phyloP scores from a whole-genome alignment of 1,140 invertebrate species.

The Orussus abietinus region DNA sequence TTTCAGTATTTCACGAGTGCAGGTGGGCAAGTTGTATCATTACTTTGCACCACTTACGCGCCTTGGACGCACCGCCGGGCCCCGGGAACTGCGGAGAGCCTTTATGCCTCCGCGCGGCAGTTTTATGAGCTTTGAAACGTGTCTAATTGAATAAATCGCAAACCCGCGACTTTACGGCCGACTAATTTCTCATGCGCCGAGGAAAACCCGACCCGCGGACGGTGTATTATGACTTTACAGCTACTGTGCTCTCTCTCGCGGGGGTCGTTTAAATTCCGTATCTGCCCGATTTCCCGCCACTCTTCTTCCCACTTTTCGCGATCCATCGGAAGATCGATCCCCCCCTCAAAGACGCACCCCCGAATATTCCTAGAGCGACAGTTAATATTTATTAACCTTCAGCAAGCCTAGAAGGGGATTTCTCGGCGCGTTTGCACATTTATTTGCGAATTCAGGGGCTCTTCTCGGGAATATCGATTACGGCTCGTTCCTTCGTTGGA shows the following conservation, averaged over 20 bases:
- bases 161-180: constrained; percentile 10
- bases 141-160: constrained; percentile 15
- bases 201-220: neutral
- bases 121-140: constrained; percentile 8
- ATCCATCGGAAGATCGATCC: too few relatives aligned
- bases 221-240: constrained; percentile 1
- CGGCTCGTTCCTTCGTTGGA: too few relatives aligned
- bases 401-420: too few relatives aligned
- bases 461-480: too few relatives aligned
- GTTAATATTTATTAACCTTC: too few relatives aligned
- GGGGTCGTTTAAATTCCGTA: neutral
- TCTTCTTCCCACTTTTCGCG: constrained; percentile 7
- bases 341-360: too few relatives aligned
- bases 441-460: too few relatives aligned
- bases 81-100: too few relatives aligned
- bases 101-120: constrained; percentile 3
- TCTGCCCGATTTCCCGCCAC: constrained; percentile 11
- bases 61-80: too few relatives aligned
- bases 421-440: too few relatives aligned
- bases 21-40: neutral
- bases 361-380: too few relatives aligned
- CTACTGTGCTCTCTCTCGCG: neutral
- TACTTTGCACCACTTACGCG: too few relatives aligned
- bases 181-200: neutral
- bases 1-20: neutral